These are phyloP conservation scores for Pocota personata DNA, from an alignment of 2,888 invertebrate species.

Conservation along the genomic window DNA sequence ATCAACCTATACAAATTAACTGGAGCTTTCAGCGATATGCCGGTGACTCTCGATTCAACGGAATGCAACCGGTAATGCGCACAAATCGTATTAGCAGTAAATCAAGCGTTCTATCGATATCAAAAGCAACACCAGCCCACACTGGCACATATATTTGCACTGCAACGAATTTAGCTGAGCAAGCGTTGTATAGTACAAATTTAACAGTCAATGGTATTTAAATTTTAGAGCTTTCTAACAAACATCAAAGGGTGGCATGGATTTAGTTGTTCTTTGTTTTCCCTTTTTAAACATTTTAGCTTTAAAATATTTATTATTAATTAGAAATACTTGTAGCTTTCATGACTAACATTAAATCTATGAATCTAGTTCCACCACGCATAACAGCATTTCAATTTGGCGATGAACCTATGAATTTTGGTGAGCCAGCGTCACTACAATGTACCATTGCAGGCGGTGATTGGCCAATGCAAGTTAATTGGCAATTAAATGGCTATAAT, in stretches of 20 bases:
- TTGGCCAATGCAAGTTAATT: constrained; percentile 84
- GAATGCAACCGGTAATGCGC: constrained; percentile 82
- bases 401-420: constrained; percentile 89
- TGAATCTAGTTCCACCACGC: constrained; percentile 86
- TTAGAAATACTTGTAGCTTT: constrained; percentile 36
- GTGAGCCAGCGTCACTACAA: constrained; percentile 87
- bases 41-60: constrained; percentile 75
- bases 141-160: constrained; percentile 85
- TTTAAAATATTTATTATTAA: constrained; percentile 30
- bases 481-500: constrained; percentile 84
- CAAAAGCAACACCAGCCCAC: constrained; percentile 85
- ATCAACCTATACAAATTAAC: constrained; percentile 86
- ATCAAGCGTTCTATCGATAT: constrained; percentile 86
- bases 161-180: constrained; percentile 85
- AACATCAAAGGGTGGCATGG: constrained; percentile 58
- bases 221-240: constrained; percentile 26
- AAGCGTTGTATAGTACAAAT: constrained; percentile 84
- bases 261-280: constrained; percentile 33
- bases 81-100: constrained; percentile 86
- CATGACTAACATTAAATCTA: constrained; percentile 47
- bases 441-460: constrained; percentile 84
- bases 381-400: constrained; percentile 90
- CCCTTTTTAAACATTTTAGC: background rate
- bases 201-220: constrained; percentile 86
- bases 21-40: constrained; percentile 85